phyloP scores from a whole-genome alignment of 2,797 vertebrate genomes.

The Adrianichthys oophorus region DNA sequence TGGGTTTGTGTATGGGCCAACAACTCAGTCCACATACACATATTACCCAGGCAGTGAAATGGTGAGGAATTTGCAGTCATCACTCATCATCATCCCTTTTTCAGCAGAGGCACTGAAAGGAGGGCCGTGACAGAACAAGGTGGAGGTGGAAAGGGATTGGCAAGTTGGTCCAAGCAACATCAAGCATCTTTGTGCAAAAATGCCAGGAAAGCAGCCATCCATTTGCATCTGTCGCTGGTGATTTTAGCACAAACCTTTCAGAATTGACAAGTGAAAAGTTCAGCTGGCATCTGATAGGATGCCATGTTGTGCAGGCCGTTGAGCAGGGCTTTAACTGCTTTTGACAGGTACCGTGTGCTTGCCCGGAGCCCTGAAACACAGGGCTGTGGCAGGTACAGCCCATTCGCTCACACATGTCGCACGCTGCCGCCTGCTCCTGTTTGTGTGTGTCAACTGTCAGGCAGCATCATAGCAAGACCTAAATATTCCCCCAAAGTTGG shows the following conservation, averaged over 20 bases:
- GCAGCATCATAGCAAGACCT: conserved; percentile 38
- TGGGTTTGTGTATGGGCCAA: conserved; percentile 5
- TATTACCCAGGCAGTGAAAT: conserved; percentile 34
- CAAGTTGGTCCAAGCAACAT: conserved; percentile 51
- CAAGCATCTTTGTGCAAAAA: conserved; percentile 66
- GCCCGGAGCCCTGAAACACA: conserved; percentile 69
- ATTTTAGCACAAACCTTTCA: conserved; percentile 87
- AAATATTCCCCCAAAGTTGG: conserved; percentile 48
- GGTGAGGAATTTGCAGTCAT: conserved; percentile 28
- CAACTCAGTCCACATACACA: conserved; percentile 19
- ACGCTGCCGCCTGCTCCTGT: conserved; percentile 37
- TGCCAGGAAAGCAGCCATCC: conserved; percentile 72
- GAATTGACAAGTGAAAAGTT: conserved; percentile 90
- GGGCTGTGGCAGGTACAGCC: conserved; percentile 67
- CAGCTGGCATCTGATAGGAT: conserved; percentile 79
- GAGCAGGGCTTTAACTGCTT: conserved; percentile 83
- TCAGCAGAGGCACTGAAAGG: conserved; percentile 34
- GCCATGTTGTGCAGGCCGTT: conserved; percentile 80
- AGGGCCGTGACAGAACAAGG: conserved; percentile 19
- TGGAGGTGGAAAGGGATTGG: conserved; percentile 21
- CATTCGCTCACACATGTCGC: conserved; percentile 47
- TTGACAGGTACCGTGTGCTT: conserved; percentile 86
- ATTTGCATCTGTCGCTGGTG: conserved; percentile 76
- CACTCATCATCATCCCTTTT: conserved; percentile 12
- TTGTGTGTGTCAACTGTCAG: conserved; percentile 45